Evolutionary conservation across 2,888 invertebrate species (phyloP).

Genomic region (Megalurothrips usitatus): DNA sequence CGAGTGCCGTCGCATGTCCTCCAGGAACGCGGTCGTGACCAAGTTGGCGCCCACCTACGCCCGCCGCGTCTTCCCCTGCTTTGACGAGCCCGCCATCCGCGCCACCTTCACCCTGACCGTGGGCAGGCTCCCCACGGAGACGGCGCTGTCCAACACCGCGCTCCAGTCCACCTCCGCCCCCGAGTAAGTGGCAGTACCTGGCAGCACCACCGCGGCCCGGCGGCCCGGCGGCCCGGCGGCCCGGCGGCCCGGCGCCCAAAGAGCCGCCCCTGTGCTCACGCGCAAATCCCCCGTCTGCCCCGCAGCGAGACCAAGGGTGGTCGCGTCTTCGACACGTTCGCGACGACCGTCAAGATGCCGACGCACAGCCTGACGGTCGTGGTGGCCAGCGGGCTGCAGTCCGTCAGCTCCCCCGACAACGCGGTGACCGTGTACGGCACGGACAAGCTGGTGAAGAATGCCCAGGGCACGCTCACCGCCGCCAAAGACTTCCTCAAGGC

Average conservation of each 20-base stretch:
- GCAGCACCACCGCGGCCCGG: too few relatives aligned
- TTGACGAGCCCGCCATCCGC: conserved; percentile 45
- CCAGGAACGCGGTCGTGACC: conserved; percentile 39
- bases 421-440: not conserved
- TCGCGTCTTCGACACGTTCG: conserved; percentile 23
- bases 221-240: too few relatives aligned
- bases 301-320: not conserved
- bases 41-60: conserved; percentile 41
- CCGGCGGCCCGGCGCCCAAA: too few relatives aligned
- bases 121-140: conserved; percentile 38
- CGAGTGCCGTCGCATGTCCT: not conserved
- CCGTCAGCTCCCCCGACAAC: not conserved
- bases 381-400: conserved; percentile 36
- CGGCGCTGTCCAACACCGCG: not conserved
- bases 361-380: conserved; percentile 52
- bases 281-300: not conserved
- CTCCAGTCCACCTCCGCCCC: not conserved
- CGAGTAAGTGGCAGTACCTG: not conserved
- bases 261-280: too few relatives aligned
- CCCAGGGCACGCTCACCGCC: conserved; percentile 31
- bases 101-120: conserved; percentile 45
- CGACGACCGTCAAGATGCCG: conserved; percentile 47
- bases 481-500: conserved; percentile 32
- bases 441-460: conserved; percentile 29
- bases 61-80: conserved; percentile 35